phyloP scores from a whole-genome alignment of 2,113 vertebrate genomes.

The Ovibos moschatus region DNA sequence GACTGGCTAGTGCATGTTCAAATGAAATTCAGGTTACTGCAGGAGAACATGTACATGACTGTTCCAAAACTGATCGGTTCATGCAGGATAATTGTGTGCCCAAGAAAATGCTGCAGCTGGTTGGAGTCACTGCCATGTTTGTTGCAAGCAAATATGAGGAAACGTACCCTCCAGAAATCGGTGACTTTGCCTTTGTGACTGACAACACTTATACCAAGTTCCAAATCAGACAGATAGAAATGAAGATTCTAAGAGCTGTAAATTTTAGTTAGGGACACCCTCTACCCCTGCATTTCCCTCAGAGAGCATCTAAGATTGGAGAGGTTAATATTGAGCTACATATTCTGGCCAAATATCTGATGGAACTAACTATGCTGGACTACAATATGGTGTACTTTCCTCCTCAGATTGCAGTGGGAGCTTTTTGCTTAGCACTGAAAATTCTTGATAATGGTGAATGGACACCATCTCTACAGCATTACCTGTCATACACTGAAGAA shows the following conservation, averaged over 20 bases:
- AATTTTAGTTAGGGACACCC: background rate
- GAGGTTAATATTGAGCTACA: background rate
- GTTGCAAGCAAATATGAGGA: background rate
- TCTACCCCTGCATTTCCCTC: background rate
- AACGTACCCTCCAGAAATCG: background rate
- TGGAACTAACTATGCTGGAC: background rate
- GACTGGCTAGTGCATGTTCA: background rate
- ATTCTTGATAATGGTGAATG: background rate
- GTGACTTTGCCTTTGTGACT: background rate
- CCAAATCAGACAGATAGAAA: background rate
- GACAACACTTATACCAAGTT: background rate
- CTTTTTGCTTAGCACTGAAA: background rate
- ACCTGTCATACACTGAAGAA: background rate
- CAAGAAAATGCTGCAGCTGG: background rate
- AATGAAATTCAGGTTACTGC: background rate
- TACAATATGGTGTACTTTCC: background rate
- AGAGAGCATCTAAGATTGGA: background rate
- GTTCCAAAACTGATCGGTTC: background rate
- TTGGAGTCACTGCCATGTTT: background rate
- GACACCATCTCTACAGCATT: background rate
- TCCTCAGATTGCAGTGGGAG: background rate
- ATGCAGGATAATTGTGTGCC: background rate
- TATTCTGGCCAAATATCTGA: background rate
- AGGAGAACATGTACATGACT: background rate
- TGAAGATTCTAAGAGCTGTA: background rate